Base-by-base conservation (phyloP, 2,113 vertebrate genomes). In the Coregonus clupeaformis region DNA sequence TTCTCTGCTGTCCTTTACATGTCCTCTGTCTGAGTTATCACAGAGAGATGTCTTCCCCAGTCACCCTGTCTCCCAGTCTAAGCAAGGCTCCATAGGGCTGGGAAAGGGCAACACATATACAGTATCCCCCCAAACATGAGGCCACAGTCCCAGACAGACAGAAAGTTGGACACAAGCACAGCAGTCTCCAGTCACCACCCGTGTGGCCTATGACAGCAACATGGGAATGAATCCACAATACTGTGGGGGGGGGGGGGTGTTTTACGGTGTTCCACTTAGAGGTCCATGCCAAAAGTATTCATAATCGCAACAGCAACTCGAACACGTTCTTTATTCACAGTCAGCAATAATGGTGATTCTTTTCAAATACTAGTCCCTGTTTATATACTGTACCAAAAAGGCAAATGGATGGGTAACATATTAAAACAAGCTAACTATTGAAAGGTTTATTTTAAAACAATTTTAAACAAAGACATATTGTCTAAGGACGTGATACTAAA, bases 401-500 rank as follows among this genome's bases (percentile, higher is more conserved):
- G 69, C 79, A 59, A 20, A 77, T 64, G 76, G 85, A 76, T 18
- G 3, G 49, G 49, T 18, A 52, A 52, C 68, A 0, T 49, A 36
- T 73, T 60, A 18, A 83, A 74, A 65, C 69, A 4, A 69, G 27
- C 11, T 45, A 29, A 24, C 29, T 47, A 67, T 42, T n/a, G 45
- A 24, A 36, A 22, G 22, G 60, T 60, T 29, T 73, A 49, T 76
- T 68, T 77, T 75, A 11, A 32, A 72, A 47, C 52, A 7, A 7
- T 71, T 72, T 63, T 18, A 73, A 79, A 89, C 85, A 89, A 78
- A 80, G 79, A 77, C 64, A 63, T 57, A 67, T 85, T 90, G 84
- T 88, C 18, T 49, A 59, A 74, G 47, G 52, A 29, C 45, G 69
- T 65, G 71, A 62, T 73, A 77, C 70, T 69, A 83, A 88, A 85